These are phyloP conservation scores for Lerema accius DNA, from an alignment of 1,140 invertebrate species.

Conservation along the genomic window DNA sequence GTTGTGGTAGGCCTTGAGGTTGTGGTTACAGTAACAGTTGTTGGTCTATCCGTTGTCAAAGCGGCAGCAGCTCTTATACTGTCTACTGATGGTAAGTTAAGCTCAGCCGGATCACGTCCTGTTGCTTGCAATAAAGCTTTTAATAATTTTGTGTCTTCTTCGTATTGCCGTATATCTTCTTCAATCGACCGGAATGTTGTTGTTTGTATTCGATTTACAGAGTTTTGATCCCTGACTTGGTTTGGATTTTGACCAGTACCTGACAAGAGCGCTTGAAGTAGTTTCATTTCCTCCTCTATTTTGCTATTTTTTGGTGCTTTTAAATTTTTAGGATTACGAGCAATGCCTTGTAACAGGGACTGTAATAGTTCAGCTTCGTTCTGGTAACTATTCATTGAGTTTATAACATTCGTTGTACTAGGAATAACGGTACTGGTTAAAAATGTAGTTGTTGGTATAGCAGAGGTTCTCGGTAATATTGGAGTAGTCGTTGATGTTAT, in stretches of 20 bases:
- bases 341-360: constrained; percentile 51
- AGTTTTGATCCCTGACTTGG: constrained; percentile 36
- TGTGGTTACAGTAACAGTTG: constrained; percentile 38
- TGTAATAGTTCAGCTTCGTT: constrained; percentile 54
- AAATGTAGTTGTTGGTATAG: constrained; percentile 18
- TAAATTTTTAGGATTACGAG: constrained; percentile 52
- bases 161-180: constrained; percentile 66
- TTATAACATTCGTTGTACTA: constrained; percentile 37
- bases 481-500: constrained; percentile 32
- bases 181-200: constrained; percentile 60
- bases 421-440: constrained; percentile 7
- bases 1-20: constrained; percentile 29
- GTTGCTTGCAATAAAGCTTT: constrained; percentile 69
- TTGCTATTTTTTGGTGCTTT: constrained; percentile 41
- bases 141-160: constrained; percentile 73
- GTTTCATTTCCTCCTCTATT: constrained; percentile 56
- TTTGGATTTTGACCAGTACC: constrained; percentile 48
- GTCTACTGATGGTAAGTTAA: constrained; percentile 57
- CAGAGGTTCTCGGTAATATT: constrained; percentile 8
- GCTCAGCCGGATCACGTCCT: constrained; percentile 60
- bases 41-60: constrained; percentile 37
- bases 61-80: constrained; percentile 45
- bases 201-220: constrained; percentile 30
- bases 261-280: constrained; percentile 60
- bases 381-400: constrained; percentile 39